These are phyloP conservation scores for Pelosia muscerda DNA, from an alignment of 2,888 invertebrate species.

Conservation along the genomic window DNA sequence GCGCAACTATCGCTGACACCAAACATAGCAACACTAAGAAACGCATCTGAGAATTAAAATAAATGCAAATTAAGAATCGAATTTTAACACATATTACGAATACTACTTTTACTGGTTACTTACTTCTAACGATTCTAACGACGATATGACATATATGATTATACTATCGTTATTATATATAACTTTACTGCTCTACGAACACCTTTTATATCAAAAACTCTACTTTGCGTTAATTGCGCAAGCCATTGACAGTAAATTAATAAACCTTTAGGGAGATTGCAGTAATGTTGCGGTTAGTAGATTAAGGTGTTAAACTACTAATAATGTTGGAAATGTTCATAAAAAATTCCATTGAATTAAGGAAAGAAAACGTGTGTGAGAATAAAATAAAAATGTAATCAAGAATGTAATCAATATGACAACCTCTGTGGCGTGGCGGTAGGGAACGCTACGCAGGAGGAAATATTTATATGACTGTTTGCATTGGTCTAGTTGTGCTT, in stretches of 20 bases:
- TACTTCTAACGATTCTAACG: conserved; percentile 7
- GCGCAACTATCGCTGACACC: conserved; percentile 51
- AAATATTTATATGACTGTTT: no score
- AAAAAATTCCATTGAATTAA: conserved; percentile 32
- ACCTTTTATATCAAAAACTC: conserved; percentile 32
- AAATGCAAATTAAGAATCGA: background rate
- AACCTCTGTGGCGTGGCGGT: no score
- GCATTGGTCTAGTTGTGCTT: no score
- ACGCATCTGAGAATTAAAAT: conserved; percentile 60
- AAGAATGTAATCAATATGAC: no score
- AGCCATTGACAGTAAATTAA: conserved; percentile 52
- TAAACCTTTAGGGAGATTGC: conserved; percentile 30
- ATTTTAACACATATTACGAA: background rate
- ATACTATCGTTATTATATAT: background rate
- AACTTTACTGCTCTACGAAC: background rate
- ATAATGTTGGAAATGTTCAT: conserved; percentile 15
- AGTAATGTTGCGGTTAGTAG: conserved; percentile 26
- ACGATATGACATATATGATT: background rate
- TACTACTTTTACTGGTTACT: background rate
- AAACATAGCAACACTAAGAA: conserved; percentile 57
- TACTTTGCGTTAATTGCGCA: conserved; percentile 35
- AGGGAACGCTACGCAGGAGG: no score
- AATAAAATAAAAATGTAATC: no score
- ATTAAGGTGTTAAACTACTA: background rate
- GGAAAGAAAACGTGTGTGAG: no score